phyloP scores from a whole-genome alignment of 1,140 invertebrate genomes.

The Dendroctonus ponderosae region DNA sequence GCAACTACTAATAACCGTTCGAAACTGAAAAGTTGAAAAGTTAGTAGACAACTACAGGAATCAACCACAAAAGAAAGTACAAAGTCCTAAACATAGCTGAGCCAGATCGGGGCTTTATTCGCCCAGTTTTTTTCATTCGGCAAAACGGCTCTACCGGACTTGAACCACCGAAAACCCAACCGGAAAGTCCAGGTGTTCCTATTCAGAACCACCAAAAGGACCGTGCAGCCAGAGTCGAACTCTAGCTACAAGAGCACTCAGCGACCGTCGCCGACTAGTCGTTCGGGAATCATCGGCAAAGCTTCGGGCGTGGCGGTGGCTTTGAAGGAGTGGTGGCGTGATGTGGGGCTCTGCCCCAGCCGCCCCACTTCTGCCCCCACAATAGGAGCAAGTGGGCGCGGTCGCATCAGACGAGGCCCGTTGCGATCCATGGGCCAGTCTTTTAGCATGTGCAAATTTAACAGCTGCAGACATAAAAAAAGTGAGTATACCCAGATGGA shows the following conservation, averaged over 20 bases:
- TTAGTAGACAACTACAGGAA: too few species aligned
- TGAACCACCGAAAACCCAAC: constrained; percentile 15
- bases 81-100: too few species aligned
- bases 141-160: constrained; percentile 38
- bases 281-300: constrained; percentile 42
- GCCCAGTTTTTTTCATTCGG: neutral
- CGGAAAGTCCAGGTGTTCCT: constrained; percentile 32
- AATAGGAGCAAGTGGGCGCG: constrained; percentile 33
- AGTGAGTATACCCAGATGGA: constrained; percentile 41
- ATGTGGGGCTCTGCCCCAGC: constrained; percentile 51
- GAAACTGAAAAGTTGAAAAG: too few species aligned
- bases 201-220: constrained; percentile 23
- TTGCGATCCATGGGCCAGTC: constrained; percentile 50
- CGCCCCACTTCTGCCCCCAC: constrained; percentile 39
- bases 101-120: too few species aligned
- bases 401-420: constrained; percentile 35
- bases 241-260: constrained; percentile 10
- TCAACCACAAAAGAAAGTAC: too few species aligned
- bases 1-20: too few species aligned
- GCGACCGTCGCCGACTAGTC: constrained; percentile 11
- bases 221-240: constrained; percentile 15
- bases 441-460: constrained; percentile 51
- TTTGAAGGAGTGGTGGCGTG: constrained; percentile 51
- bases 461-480: constrained; percentile 50
- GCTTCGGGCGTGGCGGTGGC: constrained; percentile 49